Percentiles rank a stretch among this genome's conserved stretches.
Conservation (phyloP, 2,888 invertebrate genomes). For the Selenia dentaria region DNA sequence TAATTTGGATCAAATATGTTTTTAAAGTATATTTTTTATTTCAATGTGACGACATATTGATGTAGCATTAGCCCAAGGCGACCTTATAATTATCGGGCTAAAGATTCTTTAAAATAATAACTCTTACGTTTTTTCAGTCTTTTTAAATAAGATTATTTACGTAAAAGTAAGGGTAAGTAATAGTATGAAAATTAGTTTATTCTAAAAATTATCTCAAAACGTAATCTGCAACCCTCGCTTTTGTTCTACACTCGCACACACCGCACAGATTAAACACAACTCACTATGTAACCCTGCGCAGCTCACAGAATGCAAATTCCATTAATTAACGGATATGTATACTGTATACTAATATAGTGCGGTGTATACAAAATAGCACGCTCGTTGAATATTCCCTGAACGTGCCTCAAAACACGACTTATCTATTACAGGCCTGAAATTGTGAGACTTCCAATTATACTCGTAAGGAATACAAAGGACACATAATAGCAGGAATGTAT, state of each 20-base stretch:
- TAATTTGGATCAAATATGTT: too few relatives aligned
- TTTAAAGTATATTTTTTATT: too few relatives aligned
- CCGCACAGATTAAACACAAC: background rate
- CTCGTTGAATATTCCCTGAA: slow-evolving; percentile 22
- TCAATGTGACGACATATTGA: too few relatives aligned
- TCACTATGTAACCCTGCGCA: slow-evolving; percentile 24
- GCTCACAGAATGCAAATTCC: slow-evolving; percentile 48
- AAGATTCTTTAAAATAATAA: too few relatives aligned
- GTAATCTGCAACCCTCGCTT: slow-evolving; percentile 7
- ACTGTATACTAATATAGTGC: slow-evolving; percentile 29
- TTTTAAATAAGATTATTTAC: too few relatives aligned
- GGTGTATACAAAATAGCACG: slow-evolving; percentile 18
- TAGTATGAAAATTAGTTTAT: too few relatives aligned
- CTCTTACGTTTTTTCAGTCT: too few relatives aligned
- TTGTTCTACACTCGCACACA: slow-evolving; percentile 8
- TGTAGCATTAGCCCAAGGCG: too few relatives aligned
- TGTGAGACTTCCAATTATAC: slow-evolving; percentile 36
- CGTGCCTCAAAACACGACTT: slow-evolving; percentile 62
- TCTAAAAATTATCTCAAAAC: slow-evolving; percentile 24
- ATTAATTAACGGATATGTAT: slow-evolving; percentile 48
- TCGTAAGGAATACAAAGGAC: slow-evolving; percentile 14
- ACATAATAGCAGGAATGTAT: slow-evolving; percentile 6
- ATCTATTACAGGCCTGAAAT: slow-evolving; percentile 64
- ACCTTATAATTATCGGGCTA: too few relatives aligned
- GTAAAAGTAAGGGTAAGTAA: too few relatives aligned